These are phyloP conservation scores for Kobus ellipsiprymnus DNA, from an alignment of 2,113 vertebrate genomes.

Conservation along the genomic window DNA sequence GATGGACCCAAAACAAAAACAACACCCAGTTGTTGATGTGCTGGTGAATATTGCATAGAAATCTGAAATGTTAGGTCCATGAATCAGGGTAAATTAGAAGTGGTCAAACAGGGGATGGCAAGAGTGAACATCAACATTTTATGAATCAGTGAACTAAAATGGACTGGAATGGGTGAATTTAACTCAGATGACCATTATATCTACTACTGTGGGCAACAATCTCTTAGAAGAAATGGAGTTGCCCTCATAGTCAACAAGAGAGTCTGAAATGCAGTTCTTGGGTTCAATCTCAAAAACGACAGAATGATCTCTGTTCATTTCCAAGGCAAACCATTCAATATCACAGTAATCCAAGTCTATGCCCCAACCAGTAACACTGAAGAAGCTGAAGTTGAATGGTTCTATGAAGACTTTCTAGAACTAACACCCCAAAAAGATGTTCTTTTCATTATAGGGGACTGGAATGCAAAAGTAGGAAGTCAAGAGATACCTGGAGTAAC, in stretches of 20 bases:
- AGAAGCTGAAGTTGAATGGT: not conserved
- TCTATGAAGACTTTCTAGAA: not conserved
- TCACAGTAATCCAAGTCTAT: not conserved
- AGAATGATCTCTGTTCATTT: not conserved
- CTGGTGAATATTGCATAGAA: not conserved
- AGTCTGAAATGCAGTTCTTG: not conserved
- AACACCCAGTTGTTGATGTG: not conserved
- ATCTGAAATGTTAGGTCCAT: not conserved
- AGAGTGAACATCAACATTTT: not conserved
- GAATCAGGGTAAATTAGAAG: not conserved
- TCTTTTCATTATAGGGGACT: not conserved
- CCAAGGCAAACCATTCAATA: not conserved
- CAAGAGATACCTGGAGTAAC: not conserved
- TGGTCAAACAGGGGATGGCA: not conserved
- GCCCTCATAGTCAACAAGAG: not conserved
- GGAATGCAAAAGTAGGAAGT: not conserved
- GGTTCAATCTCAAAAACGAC: not conserved
- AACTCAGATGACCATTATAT: not conserved
- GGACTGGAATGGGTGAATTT: not conserved
- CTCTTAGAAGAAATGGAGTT: not conserved
- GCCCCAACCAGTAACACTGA: not conserved
- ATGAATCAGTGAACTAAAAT: not conserved
- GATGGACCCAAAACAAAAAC: not conserved
- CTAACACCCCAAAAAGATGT: not conserved
- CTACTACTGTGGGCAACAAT: not conserved